Conservation (phyloP, 2,113 vertebrate genomes). For the Actenoides hombroni region DNA sequence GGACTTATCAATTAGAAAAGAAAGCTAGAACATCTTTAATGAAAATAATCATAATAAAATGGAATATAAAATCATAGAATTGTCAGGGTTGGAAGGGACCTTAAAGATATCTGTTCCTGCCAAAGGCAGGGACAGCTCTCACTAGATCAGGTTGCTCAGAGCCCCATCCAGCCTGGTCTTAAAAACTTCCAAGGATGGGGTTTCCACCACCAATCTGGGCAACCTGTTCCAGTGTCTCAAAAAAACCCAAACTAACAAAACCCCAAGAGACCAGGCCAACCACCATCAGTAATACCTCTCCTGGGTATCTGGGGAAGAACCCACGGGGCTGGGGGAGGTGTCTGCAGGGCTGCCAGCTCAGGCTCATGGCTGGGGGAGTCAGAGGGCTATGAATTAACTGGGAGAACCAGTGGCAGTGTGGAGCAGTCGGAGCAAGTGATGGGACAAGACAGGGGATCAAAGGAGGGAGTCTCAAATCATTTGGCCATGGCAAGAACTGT, state of each 20-base stretch:
- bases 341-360: neutral
- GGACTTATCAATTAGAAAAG: no score
- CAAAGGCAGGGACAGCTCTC: no score
- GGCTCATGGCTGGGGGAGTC: neutral
- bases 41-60: no score
- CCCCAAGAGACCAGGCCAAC: neutral
- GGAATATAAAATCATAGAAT: no score
- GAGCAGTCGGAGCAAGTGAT: neutral
- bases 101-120: no score
- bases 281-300: neutral
- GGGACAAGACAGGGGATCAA: neutral
- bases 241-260: neutral
- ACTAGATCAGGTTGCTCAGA: no score
- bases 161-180: no score
- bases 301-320: neutral
- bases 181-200: no score
- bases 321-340: rapidly evolving
- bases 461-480: neutral
- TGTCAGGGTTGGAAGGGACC: no score
- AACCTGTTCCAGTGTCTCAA: no score
- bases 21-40: no score
- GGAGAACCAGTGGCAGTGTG: rapidly evolving
- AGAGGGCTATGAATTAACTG: rapidly evolving
- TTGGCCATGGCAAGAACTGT: neutral
- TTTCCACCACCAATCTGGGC: no score